Evolutionary conservation across 2,113 vertebrate genomes (phyloP).

Genomic region (Tenebrosternarchus preto): DNA sequence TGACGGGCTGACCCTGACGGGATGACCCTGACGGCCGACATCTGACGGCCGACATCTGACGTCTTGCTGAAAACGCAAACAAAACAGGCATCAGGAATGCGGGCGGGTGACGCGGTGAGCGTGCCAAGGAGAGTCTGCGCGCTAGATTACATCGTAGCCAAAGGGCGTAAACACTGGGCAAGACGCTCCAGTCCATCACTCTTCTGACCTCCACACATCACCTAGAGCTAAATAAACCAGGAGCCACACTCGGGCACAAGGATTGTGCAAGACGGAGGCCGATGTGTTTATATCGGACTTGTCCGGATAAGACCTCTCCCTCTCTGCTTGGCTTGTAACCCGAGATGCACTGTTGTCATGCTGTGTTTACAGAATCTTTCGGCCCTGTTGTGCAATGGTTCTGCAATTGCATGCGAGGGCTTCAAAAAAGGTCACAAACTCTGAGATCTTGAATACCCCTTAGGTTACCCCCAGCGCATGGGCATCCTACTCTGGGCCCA

Average conservation of each 20-base stretch:
- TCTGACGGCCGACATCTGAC: background rate
- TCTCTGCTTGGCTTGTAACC: conserved; percentile 56
- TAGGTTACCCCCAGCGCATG: conserved; percentile 48
- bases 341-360: conserved; percentile 58
- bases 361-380: conserved; percentile 50
- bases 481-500: conserved; percentile 39
- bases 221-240: conserved; percentile 4
- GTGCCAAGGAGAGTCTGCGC: background rate
- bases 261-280: conserved; percentile 30
- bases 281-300: conserved; percentile 26
- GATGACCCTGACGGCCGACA: no score
- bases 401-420: conserved; percentile 36
- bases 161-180: conserved; percentile 31
- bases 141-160: conserved; percentile 44
- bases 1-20: background rate
- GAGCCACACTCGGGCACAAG: background rate
- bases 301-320: conserved; percentile 48
- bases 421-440: conserved; percentile 42
- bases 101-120: background rate
- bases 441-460: conserved; percentile 46
- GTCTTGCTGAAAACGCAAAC: background rate
- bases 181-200: conserved; percentile 17
- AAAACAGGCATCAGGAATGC: background rate
- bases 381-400: conserved; percentile 50
- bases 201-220: conserved; percentile 27